Base-by-base conservation (phyloP, 2,888 invertebrate genomes). In the Drosophila neonasuta region DNA sequence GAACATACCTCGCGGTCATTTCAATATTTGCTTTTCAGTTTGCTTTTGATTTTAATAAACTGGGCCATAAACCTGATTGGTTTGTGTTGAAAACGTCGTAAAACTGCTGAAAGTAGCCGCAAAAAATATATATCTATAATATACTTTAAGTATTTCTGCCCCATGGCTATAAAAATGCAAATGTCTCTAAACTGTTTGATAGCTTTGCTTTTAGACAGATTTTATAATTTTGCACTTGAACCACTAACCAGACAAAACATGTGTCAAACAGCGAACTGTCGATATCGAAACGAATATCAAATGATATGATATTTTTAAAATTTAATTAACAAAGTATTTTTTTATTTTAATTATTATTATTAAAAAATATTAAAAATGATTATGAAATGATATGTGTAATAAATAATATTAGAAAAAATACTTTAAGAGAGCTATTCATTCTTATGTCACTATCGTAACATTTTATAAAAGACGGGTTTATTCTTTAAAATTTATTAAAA, bases 1-100 rank as follows among this genome's bases (percentile, higher is more conserved):
- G 32, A 44, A 49, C 24, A 56, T 62, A 42, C 46, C 62, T 59
- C 42, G 51, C 57, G 42, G 62, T 48, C 68, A 63, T 60, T 67
- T 65, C 24, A 48, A 69, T 67, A 71, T 71, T 77, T 71, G 50
- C 63, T 71, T 54, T 54, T 41, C 13, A 32, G 49, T 48, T 73
- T 24, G 24, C 4, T 70, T 63, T 68, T 61, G 65, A 62, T 83
- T 63, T 56, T 52, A 68, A 84, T 69, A 65, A 80, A 74, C 73
- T 62, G 60, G 57, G 24, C 57, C 41, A 68, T 79, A 79, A 82
- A 87, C 59, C 71, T 84, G 75, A 85, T 87, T 79, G 79, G 67
- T 66, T 71, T 81, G 85, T 73, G 82, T 74, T 85, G 85, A 87
- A 74, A 84, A 86, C 45, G 51, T 64, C 73, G 69, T 81, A 86